These are phyloP conservation scores for Numenius phaeopus DNA, from an alignment of 2,797 vertebrate genomes.

Conservation along the genomic window DNA sequence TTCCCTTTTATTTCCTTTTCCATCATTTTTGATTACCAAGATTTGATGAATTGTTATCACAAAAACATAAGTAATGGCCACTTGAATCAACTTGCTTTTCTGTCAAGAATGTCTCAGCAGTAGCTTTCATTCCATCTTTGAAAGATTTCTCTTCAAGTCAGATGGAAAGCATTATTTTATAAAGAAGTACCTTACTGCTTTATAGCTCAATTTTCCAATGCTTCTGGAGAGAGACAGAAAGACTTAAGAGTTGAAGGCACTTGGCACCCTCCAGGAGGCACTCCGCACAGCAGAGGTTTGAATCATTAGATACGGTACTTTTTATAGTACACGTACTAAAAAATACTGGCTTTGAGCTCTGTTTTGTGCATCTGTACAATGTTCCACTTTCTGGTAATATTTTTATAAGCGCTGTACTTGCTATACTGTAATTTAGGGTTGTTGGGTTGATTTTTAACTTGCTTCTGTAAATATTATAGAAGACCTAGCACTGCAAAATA, in stretches of 20 bases:
- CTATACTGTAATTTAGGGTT: background rate
- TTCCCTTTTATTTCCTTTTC: constrained; percentile 46
- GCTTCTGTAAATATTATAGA: background rate
- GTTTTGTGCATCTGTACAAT: background rate
- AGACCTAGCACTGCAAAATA: background rate
- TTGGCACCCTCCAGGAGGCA: constrained; percentile 57
- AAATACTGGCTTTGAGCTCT: background rate
- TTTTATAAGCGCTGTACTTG: background rate
- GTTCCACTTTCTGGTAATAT: background rate
- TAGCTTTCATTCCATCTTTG: constrained; percentile 57
- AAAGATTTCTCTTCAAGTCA: constrained; percentile 60
- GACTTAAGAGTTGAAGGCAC: constrained; percentile 42
- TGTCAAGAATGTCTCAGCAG: constrained; percentile 62
- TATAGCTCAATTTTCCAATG: constrained; percentile 58
- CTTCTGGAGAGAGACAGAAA: constrained; percentile 40
- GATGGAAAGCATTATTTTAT: constrained; percentile 56
- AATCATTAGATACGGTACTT: background rate
- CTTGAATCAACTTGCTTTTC: constrained; percentile 64
- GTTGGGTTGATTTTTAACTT: background rate
- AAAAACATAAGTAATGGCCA: constrained; percentile 54
- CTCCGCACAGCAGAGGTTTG: background rate
- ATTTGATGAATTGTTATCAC: constrained; percentile 53
- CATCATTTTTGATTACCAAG: constrained; percentile 52
- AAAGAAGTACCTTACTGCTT: constrained; percentile 48
- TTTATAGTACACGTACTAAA: background rate